Evolutionary conservation across 2,888 invertebrate genomes (phyloP).

Genomic region (Drosophila macrospina): DNA sequence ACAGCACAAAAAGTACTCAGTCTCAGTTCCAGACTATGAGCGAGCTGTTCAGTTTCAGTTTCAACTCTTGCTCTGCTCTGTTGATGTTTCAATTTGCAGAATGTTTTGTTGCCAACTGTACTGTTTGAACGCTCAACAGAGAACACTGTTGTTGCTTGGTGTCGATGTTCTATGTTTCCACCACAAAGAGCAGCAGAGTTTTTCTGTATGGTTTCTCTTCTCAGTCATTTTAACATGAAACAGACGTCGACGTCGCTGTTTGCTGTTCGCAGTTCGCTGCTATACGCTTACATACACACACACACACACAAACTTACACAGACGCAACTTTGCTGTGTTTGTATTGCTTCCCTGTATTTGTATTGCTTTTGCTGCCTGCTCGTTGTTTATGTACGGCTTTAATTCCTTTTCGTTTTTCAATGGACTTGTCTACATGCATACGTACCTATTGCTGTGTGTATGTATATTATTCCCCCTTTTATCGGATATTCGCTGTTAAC

Average conservation of each 20-base stretch:
- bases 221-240: conserved; percentile 51
- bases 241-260: conserved; percentile 36
- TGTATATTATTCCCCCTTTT: conserved; percentile 25
- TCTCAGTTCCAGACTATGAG: not conserved
- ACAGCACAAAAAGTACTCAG: conserved; percentile 45
- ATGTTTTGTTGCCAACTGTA: conserved; percentile 84
- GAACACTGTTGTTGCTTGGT: conserved; percentile 44
- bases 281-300: conserved; percentile 34
- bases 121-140: conserved; percentile 51
- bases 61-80: conserved; percentile 45
- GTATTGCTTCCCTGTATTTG: conserved; percentile 46
- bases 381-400: conserved; percentile 77
- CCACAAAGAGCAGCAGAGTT: conserved; percentile 44
- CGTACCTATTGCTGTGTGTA: conserved; percentile 7
- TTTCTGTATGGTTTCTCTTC: conserved; percentile 53
- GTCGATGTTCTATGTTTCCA: conserved; percentile 67
- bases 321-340: conserved; percentile 25
- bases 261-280: conserved; percentile 19
- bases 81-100: conserved; percentile 61
- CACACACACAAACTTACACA: conserved; percentile 30
- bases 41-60: conserved; percentile 33
- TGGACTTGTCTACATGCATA: conserved; percentile 20
- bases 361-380: conserved; percentile 34
- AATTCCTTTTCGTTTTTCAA: conserved; percentile 67
- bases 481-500: conserved; percentile 29